A percentile compares a stretch with the other conserved stretches of the same genome.
Conservation (phyloP, 2,888 invertebrate species). For the Diaprepes abbreviatus region DNA sequence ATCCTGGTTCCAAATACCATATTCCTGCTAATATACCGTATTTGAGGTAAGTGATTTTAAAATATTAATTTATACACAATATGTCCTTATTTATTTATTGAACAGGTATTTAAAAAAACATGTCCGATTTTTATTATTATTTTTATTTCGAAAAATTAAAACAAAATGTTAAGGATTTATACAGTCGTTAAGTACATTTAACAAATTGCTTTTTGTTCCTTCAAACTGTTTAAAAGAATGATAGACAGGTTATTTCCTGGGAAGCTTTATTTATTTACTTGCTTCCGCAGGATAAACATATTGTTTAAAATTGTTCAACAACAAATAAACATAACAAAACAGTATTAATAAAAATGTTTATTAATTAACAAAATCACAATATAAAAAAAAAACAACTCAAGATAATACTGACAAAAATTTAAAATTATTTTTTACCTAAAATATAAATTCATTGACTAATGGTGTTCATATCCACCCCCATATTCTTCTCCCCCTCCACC, state of each 20-base stretch:
- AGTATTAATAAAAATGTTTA: constrained; percentile 29
- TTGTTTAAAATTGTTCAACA: too few species aligned
- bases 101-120: too few species aligned
- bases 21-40: constrained; percentile 92
- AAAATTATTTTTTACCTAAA: constrained; percentile 51
- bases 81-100: too few species aligned
- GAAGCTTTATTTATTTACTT: too few species aligned
- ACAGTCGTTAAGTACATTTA: too few species aligned
- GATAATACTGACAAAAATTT: constrained; percentile 60
- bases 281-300: too few species aligned
- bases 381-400: constrained; percentile 55
- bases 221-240: too few species aligned
- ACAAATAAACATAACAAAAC: too few species aligned
- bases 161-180: not conserved
- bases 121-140: too few species aligned
- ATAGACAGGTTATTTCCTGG: too few species aligned
- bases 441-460: constrained; percentile 26
- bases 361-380: constrained; percentile 50
- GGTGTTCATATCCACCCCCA: constrained; percentile 53
- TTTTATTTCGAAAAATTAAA: too few species aligned
- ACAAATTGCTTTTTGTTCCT: too few species aligned
- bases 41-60: constrained; percentile 80
- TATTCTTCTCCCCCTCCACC: constrained; percentile 53
- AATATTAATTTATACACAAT: constrained; percentile 1
- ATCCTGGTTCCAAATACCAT: constrained; percentile 94